Conservation (phyloP, 1,140 invertebrate species). For the Drosophila nannoptera region DNA sequence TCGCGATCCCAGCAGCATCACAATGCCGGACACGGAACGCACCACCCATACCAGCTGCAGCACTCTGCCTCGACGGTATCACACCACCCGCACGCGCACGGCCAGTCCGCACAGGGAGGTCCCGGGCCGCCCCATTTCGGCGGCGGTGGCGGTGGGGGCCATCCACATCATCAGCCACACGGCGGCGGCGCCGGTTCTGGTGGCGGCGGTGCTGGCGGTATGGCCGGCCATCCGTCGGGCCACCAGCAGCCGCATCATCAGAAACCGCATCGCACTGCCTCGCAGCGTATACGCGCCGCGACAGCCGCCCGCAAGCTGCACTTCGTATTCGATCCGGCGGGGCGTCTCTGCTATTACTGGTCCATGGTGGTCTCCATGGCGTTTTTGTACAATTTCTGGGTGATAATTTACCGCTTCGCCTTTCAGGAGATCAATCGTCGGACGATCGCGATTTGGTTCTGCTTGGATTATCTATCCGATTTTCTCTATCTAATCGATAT, state of each 20-base stretch:
- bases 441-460: conserved; percentile 96
- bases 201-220: conserved; percentile 5
- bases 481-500: conserved; percentile 98
- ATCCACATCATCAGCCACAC: conserved; percentile 58
- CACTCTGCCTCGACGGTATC: conserved; percentile 70
- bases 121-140: conserved; percentile 45
- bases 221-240: background rate
- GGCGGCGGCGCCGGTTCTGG: conserved; percentile 34
- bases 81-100: conserved; percentile 69
- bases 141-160: no score
- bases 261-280: conserved; percentile 75
- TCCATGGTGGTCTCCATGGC: conserved; percentile 98
- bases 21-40: conserved; percentile 49
- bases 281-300: conserved; percentile 71
- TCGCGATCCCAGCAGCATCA: conserved; percentile 73
- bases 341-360: conserved; percentile 96
- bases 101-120: conserved; percentile 47
- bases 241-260: conserved; percentile 51
- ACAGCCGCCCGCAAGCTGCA: conserved; percentile 85
- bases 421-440: conserved; percentile 95
- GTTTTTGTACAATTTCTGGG: conserved; percentile 99
- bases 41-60: conserved; percentile 69
- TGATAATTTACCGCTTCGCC: conserved; percentile 98
- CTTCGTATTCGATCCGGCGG: conserved; percentile 95
- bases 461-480: conserved; percentile 97